Evolutionary conservation across 1,140 invertebrate genomes (phyloP), one percentile per base, ranked within the genome.

Genomic region (Leptinotarsa texana): DNA sequence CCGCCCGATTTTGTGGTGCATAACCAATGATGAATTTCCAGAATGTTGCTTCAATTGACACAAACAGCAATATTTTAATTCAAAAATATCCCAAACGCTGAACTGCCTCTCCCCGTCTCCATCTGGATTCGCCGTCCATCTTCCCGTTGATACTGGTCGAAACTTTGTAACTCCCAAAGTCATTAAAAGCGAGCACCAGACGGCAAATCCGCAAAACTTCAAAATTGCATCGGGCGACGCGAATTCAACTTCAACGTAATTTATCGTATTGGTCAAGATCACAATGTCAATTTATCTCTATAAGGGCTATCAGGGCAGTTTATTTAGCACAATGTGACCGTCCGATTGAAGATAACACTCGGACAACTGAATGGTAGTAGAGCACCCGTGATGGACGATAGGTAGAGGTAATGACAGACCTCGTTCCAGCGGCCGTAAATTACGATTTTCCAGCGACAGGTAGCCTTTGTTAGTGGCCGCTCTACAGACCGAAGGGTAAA

Each of bases 321-420:
- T 70, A 70, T 70, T 70, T 61, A 70, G 69, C 47, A 70, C 69
- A 70, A 70, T 70, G 69, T 48, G 69, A 70, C 51, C 49, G 21
- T 70, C 49, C 48, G 69, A 70, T 70, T 24, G 21, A 51, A 57
- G 69, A 70, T 70, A 70, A 70, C 51, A 61, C 21, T 70, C 63
- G 76, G 76, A 77, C 76, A 77, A 72, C 76, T 79, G 78, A 78
- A 79, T 77, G 73, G 76, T 75, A 71, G 72, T 71, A 74, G 74
- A 74, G 65, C 76, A 75, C 72, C 68, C 61, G 67, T 79, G 79
- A 80, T 76, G 78, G 73, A 80, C 77, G 79, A 78, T 80, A 79
- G 75, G 74, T 73, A 70, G 72, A 79, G 79, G 79, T 80, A 80
- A 80, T 80, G 79, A 80, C 79, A 80, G 79, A 77, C 79, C 78